Evolutionary conservation across 2,113 vertebrate genomes (phyloP), one percentile per base, ranked within the genome.

Genomic region (Puma concolor): DNA sequence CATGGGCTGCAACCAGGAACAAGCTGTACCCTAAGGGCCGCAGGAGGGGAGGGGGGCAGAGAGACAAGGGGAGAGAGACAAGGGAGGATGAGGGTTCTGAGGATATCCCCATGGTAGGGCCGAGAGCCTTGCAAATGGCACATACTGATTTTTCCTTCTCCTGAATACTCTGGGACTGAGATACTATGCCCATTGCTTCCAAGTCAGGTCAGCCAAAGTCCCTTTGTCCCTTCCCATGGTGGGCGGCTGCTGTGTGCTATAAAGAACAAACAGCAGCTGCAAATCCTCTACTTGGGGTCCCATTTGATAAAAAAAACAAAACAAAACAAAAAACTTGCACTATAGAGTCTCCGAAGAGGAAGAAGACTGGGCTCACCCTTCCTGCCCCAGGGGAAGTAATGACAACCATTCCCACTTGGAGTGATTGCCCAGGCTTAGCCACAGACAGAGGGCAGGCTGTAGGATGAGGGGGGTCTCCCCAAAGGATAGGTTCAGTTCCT

Each of bases 1-100:
- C 99, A 79, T 99, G 99, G 95, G 99, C 99, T 52, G 99, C 99
- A 97, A 99, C 99, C 93, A 99, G 98, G 99, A 99, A 99, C 92
- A 99, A 98, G 98, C 99, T 99, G 98, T 99, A 99, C 44, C 99
- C 99, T 99, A 97, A 54, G 93, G 93, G 33, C 84, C 5, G n/a
- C 3, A 11, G 67, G 13, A 66, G 16, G 3, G 25, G 2, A 7
- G 0, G 2, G 54, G 6, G 1, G 23, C 7, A 41, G 44, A 50
- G 29, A 67, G 92, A 38, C 4, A 85, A 50, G 88, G 33, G 90
- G 31, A 71, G 52, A 69, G 15, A 96, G 36, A 66, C n/a, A 5
- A 88, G 36, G 67, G 54, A 60, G 48, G 14, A 52, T 2, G n/a
- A 29, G 50, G 29, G 25, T 19, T 41, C 4, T 3, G 7, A 63